These are phyloP conservation scores for Rhinoptilus africanus DNA, from an alignment of 2,113 vertebrate species.

Conservation along the genomic window DNA sequence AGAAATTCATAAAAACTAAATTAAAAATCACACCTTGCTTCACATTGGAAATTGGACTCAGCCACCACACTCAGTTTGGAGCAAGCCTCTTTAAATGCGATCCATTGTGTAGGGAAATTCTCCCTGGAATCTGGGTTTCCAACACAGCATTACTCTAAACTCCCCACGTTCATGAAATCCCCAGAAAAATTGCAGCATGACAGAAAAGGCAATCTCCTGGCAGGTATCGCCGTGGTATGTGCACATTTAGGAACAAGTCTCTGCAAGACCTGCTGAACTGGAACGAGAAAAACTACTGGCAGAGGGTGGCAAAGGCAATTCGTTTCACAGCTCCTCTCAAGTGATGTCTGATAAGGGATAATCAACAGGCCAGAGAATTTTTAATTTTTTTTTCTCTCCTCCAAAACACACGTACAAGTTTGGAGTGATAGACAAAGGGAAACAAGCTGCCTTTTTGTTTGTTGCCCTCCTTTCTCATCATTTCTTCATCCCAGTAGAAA, in stretches of 20 bases:
- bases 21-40: conserved; percentile 52
- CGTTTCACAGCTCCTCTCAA: not conserved
- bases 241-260: not conserved
- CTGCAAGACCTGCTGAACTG: not conserved
- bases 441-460: not conserved
- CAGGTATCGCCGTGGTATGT: not conserved
- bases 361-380: not conserved
- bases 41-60: conserved; percentile 15
- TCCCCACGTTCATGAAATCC: not conserved
- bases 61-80: not conserved
- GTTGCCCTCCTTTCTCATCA: not conserved
- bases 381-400: not conserved
- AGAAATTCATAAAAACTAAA: not conserved
- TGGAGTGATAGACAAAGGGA: not conserved
- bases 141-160: not conserved
- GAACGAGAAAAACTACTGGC: not conserved
- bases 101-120: not conserved
- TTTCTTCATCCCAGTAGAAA: not conserved
- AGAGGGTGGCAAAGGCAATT: not conserved
- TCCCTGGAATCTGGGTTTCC: not conserved
- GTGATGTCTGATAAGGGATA: not conserved
- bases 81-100: not conserved
- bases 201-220: not conserved
- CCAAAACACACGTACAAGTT: not conserved
- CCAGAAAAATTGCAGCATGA: not conserved